Conservation (phyloP, 1,140 invertebrate species). For the Drosophila melanogaster region DNA sequence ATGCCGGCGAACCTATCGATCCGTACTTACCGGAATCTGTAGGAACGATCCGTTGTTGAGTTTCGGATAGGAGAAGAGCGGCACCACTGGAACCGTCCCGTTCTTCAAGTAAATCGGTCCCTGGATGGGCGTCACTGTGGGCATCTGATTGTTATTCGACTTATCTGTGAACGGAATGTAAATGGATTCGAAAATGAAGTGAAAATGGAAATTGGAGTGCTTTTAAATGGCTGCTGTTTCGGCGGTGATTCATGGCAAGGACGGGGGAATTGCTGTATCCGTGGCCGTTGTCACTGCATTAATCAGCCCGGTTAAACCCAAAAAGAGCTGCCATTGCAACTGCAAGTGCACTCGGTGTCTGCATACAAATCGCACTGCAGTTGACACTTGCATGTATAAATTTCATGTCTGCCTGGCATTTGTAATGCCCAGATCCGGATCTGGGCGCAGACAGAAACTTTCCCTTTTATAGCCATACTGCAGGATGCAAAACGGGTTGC, state of each 20-base stretch:
- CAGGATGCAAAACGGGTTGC: constrained; percentile 56
- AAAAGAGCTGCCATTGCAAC: constrained; percentile 25
- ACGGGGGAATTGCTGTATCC: constrained; percentile 19
- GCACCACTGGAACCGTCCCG: constrained; percentile 92
- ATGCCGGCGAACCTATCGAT: constrained; percentile 6
- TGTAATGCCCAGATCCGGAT: constrained; percentile 70
- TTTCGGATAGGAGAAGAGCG: constrained; percentile 92
- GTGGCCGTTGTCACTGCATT: constrained; percentile 50
- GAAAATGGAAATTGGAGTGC: constrained; percentile 31
- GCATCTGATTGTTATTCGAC: constrained; percentile 66
- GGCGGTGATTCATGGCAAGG: constrained; percentile 50
- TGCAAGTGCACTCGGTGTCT: constrained; percentile 53
- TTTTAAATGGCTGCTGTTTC: constrained; percentile 22
- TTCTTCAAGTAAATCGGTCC: constrained; percentile 92
- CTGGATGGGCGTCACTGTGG: constrained; percentile 90
- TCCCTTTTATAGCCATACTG: constrained; percentile 52
- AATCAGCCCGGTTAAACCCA: constrained; percentile 57
- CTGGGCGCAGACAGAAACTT: constrained; percentile 50
- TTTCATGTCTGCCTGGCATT: constrained; percentile 66
- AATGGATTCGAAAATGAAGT: constrained; percentile 34
- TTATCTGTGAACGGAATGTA: constrained; percentile 58
- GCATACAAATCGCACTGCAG: constrained; percentile 72
- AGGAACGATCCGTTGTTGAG: constrained; percentile 93
- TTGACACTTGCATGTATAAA: constrained; percentile 68
- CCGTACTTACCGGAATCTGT: constrained; percentile 92